phyloP scores from a whole-genome alignment of 2,888 invertebrate genomes.

The Andrena marginata region DNA sequence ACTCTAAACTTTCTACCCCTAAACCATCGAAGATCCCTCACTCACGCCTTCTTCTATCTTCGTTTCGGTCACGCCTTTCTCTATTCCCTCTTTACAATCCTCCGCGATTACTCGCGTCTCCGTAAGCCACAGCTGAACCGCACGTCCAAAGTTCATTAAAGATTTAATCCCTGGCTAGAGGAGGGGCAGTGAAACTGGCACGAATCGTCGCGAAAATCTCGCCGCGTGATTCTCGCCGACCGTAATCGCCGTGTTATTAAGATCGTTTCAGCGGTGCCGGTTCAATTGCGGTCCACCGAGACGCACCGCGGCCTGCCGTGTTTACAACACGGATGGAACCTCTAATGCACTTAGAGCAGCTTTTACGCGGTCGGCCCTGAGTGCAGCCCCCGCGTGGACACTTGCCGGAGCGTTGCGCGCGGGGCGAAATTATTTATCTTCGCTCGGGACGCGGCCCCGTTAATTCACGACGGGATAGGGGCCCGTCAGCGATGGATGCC shows the following conservation, averaged over 20 bases:
- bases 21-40: too few species aligned
- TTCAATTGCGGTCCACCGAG: conserved; percentile 28
- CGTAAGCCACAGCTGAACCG: neutral
- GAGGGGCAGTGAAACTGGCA: neutral
- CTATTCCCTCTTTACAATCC: neutral
- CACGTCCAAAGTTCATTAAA: neutral
- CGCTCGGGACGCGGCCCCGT: neutral
- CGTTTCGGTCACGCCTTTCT: neutral
- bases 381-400: conserved; percentile 25
- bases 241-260: conserved; percentile 37
- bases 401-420: conserved; percentile 19
- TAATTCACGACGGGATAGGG: conserved; percentile 24
- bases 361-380: conserved; percentile 54
- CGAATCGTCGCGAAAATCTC: conserved; percentile 24
- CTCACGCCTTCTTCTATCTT: too few species aligned
- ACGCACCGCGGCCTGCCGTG: conserved; percentile 10
- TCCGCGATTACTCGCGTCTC: neutral
- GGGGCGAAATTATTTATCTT: conserved; percentile 54
- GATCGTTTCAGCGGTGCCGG: conserved; percentile 27
- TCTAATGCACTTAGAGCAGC: conserved; percentile 57
- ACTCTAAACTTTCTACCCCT: too few species aligned
- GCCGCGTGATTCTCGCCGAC: conserved; percentile 4
- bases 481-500: neutral
- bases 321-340: conserved; percentile 64
- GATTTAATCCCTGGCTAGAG: neutral